Percentiles rank a stretch among this genome's conserved stretches.
These are phyloP conservation scores for Channa maculata DNA, from an alignment of 2,113 vertebrate genomes.

Conservation along the genomic window DNA sequence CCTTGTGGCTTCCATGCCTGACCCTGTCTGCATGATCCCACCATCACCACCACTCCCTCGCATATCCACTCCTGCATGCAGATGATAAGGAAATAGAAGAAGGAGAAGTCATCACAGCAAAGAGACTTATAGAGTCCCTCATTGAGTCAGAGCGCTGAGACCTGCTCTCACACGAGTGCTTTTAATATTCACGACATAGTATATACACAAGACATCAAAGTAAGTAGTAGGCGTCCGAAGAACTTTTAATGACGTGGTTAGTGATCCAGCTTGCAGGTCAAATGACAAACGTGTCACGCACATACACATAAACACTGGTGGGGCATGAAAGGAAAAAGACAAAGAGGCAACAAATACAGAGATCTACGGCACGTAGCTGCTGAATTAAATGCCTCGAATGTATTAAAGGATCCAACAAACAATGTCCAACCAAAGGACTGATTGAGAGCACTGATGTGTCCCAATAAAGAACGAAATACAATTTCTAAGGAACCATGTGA, in stretches of 20 bases:
- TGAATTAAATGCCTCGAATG: not conserved
- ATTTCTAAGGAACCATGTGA: too few relatives aligned
- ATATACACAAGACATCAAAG: not conserved
- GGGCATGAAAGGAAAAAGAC: not conserved
- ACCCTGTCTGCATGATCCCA: slow-evolving; percentile 5
- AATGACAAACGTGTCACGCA: not conserved
- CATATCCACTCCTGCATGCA: slow-evolving; percentile 28
- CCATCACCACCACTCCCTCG: not conserved
- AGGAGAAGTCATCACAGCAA: slow-evolving; percentile 28
- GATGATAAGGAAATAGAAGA: slow-evolving; percentile 56
- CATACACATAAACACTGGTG: not conserved
- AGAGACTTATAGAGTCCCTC: slow-evolving; percentile 31
- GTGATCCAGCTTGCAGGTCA: slow-evolving; percentile 1
- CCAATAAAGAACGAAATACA: too few relatives aligned
- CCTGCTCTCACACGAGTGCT: slow-evolving; percentile 32
- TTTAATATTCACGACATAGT: slow-evolving; percentile 43
- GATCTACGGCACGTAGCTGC: not conserved
- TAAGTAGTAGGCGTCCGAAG: not conserved
- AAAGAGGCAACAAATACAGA: not conserved
- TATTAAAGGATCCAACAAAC: slow-evolving; percentile 9
- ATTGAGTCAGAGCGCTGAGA: slow-evolving; percentile 50
- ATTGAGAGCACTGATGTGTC: too few relatives aligned
- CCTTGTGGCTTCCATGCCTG: slow-evolving; percentile 12
- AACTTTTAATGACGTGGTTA: slow-evolving; percentile 1
- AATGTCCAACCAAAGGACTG: too few relatives aligned